phyloP scores from a whole-genome alignment of 2,113 vertebrate genomes.

The Labeo catla region DNA sequence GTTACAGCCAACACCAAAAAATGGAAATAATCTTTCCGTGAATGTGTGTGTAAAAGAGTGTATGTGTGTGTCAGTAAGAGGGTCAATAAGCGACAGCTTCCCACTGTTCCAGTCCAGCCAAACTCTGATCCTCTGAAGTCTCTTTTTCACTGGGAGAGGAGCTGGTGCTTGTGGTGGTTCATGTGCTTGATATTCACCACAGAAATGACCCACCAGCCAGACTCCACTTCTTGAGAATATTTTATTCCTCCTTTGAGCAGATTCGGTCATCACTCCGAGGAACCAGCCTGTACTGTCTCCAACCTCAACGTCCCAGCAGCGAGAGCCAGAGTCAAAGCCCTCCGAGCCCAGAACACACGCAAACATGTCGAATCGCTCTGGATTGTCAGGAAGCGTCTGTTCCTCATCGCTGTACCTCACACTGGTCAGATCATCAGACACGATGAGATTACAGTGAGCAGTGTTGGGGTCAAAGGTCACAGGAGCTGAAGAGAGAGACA shows the following conservation, averaged over 20 bases:
- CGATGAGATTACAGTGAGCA: too few relatives aligned
- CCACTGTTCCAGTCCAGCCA: constrained; percentile 38
- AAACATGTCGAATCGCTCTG: not conserved
- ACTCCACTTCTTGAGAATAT: not conserved
- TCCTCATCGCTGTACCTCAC: not conserved
- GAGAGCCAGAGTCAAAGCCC: constrained; percentile 37
- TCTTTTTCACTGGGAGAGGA: not conserved
- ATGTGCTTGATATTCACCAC: not conserved
- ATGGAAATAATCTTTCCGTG: constrained; percentile 42
- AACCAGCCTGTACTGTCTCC: constrained; percentile 13
- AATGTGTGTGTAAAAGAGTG: constrained; percentile 44
- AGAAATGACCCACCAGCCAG: constrained; percentile 25
- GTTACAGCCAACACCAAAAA: not conserved
- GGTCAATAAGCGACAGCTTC: constrained; percentile 39
- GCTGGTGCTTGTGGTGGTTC: not conserved
- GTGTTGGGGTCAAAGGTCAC: too few relatives aligned
- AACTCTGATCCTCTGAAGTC: constrained; percentile 20
- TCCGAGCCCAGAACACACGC: constrained; percentile 1
- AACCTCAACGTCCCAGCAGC: constrained; percentile 41
- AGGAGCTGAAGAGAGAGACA: too few relatives aligned
- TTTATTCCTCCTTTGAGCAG: constrained; percentile 16
- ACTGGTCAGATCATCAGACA: constrained; percentile 47
- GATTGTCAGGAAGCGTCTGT: not conserved
- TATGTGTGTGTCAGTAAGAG: constrained; percentile 26
- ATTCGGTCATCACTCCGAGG: constrained; percentile 38